Evolutionary conservation across 2,888 invertebrate genomes (phyloP).

Genomic region (Tetragonisca angustula): DNA sequence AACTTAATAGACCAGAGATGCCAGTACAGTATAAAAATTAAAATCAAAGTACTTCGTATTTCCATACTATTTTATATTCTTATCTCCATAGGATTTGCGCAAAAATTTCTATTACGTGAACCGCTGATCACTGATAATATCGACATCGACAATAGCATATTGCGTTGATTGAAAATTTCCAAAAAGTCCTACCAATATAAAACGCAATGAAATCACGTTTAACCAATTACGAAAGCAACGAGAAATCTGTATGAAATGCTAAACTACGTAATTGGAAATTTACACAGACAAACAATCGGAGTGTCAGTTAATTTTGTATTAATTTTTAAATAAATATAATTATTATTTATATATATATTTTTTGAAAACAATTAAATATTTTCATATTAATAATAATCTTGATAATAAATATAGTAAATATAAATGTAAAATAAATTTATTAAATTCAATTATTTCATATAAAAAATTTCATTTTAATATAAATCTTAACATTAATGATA

Average conservation of each 20-base stretch:
- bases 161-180: slow-evolving; percentile 51
- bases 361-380: no score
- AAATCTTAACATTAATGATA: no score
- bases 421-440: no score
- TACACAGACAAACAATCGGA: neutral
- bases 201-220: slow-evolving; percentile 28
- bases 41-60: neutral
- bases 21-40: no score
- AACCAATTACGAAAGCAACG: neutral
- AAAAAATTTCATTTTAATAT: no score
- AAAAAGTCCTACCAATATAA: slow-evolving; percentile 11
- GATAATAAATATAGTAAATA: no score
- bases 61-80: neutral
- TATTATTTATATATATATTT: no score
- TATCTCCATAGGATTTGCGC: neutral
- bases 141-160: neutral
- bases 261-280: slow-evolving; percentile 28
- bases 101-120: neutral
- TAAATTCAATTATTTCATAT: no score
- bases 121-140: neutral
- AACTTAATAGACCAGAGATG: no score
- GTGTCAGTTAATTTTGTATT: slow-evolving; percentile 6
- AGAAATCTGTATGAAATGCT: neutral
- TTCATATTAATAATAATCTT: no score
- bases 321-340: no score